Evolutionary conservation across 2,888 invertebrate species (phyloP), one percentile per base, ranked within the genome.

Genomic region (Agonopterix subpropinquella): DNA sequence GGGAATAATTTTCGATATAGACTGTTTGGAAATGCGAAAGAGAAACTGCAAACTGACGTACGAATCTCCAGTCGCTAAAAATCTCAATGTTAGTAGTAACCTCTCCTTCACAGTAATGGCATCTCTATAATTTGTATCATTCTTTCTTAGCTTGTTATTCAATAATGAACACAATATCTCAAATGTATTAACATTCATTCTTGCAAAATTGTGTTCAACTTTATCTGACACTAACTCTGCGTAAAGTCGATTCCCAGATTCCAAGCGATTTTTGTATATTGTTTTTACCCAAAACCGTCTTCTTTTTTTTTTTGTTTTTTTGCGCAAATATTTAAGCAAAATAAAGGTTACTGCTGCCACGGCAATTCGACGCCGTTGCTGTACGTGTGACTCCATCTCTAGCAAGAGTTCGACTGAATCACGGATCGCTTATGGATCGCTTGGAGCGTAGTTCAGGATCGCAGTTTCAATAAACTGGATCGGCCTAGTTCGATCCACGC

Each of bases 1-100:
- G 37, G 59, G 53, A 52, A 58, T 15, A 55, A 58, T 56, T 44
- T 36, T 55, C 9, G 52, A 53, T 52, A 61, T 59, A 43, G 52
- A 51, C 43, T 56, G 57, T 54, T 58, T 56, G 45, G 55, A 59
- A 35, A 61, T 44, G 15, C 13, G 13, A 13, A 13, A 13, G 13
- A 13, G 13, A 13, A 2, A 13, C 13, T 13, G 13, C 13, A 13
- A 45, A 51, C 58, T 58, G 46, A 44, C 45, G 46, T 58, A 59
- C 4, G 61, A 61, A 56, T 59, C 61, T 49, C 58, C 61, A 49
- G 45, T 57, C 36, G 56, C 57, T 55, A 60, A 54, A 50, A 58
- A 60, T 51, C 57, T 49, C 10, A 56, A 52, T 50, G 56, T 59
- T 15, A 55, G 37, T 52, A 51, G 36, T 56, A 58, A 44, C 53